Percentiles rank a stretch among this genome's conserved stretches.
Conservation (phyloP, 2,888 invertebrate genomes). For the Halictus ligatus region DNA sequence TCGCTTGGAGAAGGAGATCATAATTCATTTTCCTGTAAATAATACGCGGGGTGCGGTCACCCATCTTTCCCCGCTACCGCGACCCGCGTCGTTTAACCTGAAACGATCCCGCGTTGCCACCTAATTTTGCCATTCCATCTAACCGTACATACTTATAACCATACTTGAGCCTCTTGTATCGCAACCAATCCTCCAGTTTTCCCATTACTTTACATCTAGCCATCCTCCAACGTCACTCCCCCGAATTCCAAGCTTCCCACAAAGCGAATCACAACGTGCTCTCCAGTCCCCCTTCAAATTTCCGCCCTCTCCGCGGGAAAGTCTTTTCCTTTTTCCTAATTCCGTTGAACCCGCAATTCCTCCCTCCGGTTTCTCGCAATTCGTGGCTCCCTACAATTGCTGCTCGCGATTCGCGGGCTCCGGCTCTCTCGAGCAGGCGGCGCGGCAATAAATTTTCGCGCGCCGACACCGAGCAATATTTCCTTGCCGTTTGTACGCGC, state of each 20-base stretch:
- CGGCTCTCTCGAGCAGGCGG: constrained; percentile 50
- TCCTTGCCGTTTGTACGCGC: constrained; percentile 77
- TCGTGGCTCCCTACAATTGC: constrained; percentile 20
- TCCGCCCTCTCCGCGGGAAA: not conserved
- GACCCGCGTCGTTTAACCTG: too few species aligned
- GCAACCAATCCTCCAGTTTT: not conserved
- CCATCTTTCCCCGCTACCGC: too few species aligned
- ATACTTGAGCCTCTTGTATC: not conserved
- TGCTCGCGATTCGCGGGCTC: constrained; percentile 1
- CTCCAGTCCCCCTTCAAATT: not conserved
- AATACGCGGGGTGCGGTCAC: too few species aligned
- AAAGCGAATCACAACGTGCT: not conserved
- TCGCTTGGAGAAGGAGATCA: too few species aligned
- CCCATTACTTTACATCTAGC: not conserved
- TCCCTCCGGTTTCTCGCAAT: constrained; percentile 28
- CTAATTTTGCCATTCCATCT: not conserved
- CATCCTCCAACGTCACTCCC: not conserved
- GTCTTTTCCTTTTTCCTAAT: not conserved
- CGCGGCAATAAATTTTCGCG: constrained; percentile 77
- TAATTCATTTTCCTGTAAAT: too few species aligned
- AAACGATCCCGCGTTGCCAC: too few species aligned
- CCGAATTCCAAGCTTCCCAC: not conserved
- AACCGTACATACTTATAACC: not conserved
- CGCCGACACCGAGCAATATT: constrained; percentile 77
- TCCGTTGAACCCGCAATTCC: not conserved